These are phyloP conservation scores for Drosophila ananassae DNA, from an alignment of 1,140 invertebrate genomes.

Conservation along the genomic window DNA sequence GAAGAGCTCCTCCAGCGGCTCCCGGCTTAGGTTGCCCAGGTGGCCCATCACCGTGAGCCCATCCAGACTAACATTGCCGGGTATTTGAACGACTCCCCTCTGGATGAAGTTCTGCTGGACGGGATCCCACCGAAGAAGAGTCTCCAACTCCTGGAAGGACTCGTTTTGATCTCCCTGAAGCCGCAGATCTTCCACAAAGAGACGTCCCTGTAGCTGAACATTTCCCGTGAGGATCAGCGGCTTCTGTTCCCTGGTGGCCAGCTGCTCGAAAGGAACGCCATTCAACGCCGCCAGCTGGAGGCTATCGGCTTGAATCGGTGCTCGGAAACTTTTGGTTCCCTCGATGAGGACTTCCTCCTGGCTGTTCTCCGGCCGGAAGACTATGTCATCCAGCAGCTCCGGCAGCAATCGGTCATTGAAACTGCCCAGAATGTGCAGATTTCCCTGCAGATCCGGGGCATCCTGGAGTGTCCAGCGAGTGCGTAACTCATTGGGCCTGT, in stretches of 20 bases:
- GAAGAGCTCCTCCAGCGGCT: slow-evolving; percentile 54
- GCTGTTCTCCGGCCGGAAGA: slow-evolving; percentile 27
- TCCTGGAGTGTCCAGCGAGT: slow-evolving; percentile 54
- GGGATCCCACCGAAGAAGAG: slow-evolving; percentile 44
- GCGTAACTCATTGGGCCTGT: slow-evolving; percentile 63
- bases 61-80: slow-evolving; percentile 12
- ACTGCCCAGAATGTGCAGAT: slow-evolving; percentile 57
- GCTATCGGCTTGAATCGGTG: slow-evolving; percentile 19
- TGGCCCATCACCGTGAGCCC: slow-evolving; percentile 58
- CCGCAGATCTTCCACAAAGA: slow-evolving; percentile 44
- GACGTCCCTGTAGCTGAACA: slow-evolving; percentile 46
- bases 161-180: slow-evolving; percentile 19
- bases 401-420: slow-evolving; percentile 61
- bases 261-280: slow-evolving; percentile 52
- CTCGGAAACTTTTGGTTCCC: slow-evolving; percentile 66
- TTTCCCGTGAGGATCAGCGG: slow-evolving; percentile 42
- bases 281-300: slow-evolving; percentile 59
- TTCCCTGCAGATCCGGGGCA: slow-evolving; percentile 36
- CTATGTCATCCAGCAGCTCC: slow-evolving; percentile 63
- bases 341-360: slow-evolving; percentile 44
- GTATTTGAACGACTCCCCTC: slow-evolving; percentile 29
- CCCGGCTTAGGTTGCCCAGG: slow-evolving; percentile 41
- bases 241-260: slow-evolving; percentile 50
- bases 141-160: slow-evolving; percentile 14
- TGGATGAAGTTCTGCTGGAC: slow-evolving; percentile 40